Conservation (phyloP, 2,888 invertebrate genomes). For the Hydropsyche betteni region DNA sequence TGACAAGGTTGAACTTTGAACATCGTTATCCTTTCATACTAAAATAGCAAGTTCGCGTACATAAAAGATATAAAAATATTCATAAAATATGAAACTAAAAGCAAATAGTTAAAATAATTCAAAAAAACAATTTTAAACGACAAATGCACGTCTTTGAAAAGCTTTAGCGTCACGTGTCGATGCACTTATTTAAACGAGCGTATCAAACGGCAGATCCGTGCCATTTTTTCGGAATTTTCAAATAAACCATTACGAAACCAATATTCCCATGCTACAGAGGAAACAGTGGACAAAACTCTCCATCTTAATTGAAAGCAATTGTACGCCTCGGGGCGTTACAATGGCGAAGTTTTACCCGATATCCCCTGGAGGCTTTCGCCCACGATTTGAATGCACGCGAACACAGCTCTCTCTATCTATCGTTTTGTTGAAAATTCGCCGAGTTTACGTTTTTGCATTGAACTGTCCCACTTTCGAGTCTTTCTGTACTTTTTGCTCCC, state of each 20-base stretch:
- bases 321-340: conserved; percentile 45
- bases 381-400: conserved; percentile 37
- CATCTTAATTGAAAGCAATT: conserved; percentile 51
- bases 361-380: conserved; percentile 22
- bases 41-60: too few relatives aligned
- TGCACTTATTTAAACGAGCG: too few relatives aligned
- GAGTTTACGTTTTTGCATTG: conserved; percentile 26
- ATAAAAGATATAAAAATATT: too few relatives aligned
- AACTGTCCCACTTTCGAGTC: conserved; percentile 18
- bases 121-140: too few relatives aligned
- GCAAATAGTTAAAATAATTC: too few relatives aligned
- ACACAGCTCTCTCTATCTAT: background rate
- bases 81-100: too few relatives aligned
- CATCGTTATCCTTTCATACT: too few relatives aligned
- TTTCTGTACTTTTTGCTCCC: background rate
- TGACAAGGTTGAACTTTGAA: too few relatives aligned
- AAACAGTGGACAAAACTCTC: conserved; percentile 29
- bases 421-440: conserved; percentile 26
- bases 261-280: too few relatives aligned
- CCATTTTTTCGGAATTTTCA: background rate
- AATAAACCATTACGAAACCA: too few relatives aligned
- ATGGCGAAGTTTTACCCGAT: conserved; percentile 32
- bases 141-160: too few relatives aligned
- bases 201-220: background rate
- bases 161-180: too few relatives aligned